A percentile compares a stretch with the other conserved stretches of the same genome.
phyloP scores from a whole-genome alignment of 2,888 invertebrate species.

The Drosophila testacea region DNA sequence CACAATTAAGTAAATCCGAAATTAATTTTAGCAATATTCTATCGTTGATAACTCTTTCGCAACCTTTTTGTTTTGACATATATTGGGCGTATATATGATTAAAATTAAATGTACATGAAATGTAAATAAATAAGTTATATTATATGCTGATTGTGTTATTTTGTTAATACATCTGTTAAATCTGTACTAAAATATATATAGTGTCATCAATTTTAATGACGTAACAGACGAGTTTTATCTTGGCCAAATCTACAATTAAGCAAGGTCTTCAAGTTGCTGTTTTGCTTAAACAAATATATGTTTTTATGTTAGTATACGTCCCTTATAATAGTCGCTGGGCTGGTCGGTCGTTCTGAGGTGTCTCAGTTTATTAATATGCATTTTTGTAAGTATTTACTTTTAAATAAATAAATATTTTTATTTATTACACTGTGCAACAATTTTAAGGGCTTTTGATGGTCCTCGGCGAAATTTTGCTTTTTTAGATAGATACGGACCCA shows the following conservation, averaged over 20 bases:
- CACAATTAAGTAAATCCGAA: slow-evolving; percentile 19
- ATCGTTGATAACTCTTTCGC: slow-evolving; percentile 32
- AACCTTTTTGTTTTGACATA: slow-evolving; percentile 20
- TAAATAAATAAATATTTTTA: too few species aligned
- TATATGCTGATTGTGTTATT: slow-evolving; percentile 14
- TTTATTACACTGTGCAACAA: too few species aligned
- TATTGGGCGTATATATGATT: slow-evolving; percentile 28
- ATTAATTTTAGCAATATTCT: slow-evolving; percentile 37
- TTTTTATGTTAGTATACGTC: too few species aligned
- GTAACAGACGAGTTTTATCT: background rate
- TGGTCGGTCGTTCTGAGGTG: too few species aligned
- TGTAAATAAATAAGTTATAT: slow-evolving; percentile 56
- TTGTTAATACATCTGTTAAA: background rate
- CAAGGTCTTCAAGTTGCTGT: too few species aligned
- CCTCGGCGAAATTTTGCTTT: too few species aligned
- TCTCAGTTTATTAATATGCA: too few species aligned
- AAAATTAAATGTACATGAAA: slow-evolving; percentile 50
- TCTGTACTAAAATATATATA: background rate
- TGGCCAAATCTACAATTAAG: background rate
- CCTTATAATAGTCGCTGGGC: too few species aligned
- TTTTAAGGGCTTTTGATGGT: too few species aligned
- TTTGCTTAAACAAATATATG: too few species aligned
- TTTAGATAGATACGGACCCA: too few species aligned
- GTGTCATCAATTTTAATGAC: background rate
- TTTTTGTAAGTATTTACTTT: too few species aligned